These are phyloP conservation scores for Panorpa germanica DNA, from an alignment of 2,888 invertebrate genomes.

Conservation along the genomic window DNA sequence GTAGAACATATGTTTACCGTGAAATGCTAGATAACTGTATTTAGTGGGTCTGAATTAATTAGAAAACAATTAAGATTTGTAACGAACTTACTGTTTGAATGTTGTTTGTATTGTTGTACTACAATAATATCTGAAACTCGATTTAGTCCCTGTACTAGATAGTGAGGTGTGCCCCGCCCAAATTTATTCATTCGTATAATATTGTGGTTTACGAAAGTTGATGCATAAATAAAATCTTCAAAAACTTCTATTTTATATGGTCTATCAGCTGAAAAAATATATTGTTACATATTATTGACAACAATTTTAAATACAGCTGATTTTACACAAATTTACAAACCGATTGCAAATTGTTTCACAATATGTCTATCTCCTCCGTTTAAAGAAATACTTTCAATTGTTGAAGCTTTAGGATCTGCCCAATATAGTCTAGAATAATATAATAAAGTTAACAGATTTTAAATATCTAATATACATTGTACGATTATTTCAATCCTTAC, in stretches of 20 bases:
- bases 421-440: constrained; percentile 76
- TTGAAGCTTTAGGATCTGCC: constrained; percentile 61
- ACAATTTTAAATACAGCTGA: background rate
- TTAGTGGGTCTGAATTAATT: too few species aligned
- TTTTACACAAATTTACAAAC: constrained; percentile 17
- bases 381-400: constrained; percentile 45
- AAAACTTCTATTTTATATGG: constrained; percentile 57
- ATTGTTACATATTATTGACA: constrained; percentile 9
- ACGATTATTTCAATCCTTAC: too few species aligned
- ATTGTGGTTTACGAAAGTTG: constrained; percentile 39
- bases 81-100: constrained; percentile 24
- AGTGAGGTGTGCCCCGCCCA: constrained; percentile 33
- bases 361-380: constrained; percentile 48
- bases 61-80: too few species aligned
- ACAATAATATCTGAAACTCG: constrained; percentile 43
- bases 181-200: constrained; percentile 47
- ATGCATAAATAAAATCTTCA: constrained; percentile 48
- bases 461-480: too few species aligned
- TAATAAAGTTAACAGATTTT: too few species aligned
- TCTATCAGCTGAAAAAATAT: constrained; percentile 28
- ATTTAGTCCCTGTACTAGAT: constrained; percentile 31
- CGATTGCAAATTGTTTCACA: constrained; percentile 32
- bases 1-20: too few species aligned
- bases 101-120: constrained; percentile 45
- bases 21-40: too few species aligned